phyloP scores from a whole-genome alignment of 2,888 invertebrate species.

The Scrobipalpa costella region DNA sequence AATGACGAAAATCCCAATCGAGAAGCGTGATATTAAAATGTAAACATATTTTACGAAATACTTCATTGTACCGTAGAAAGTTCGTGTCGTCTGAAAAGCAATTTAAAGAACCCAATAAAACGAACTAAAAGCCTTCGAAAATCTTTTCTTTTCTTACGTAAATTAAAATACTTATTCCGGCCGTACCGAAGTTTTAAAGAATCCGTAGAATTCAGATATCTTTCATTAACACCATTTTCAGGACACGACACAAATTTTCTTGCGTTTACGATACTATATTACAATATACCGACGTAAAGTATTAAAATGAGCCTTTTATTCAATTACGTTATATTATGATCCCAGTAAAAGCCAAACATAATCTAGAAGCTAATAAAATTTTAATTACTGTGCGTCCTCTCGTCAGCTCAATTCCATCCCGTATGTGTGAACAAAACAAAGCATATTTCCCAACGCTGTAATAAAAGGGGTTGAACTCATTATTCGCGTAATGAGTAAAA shows the following conservation, averaged over 20 bases:
- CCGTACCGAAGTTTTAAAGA: not conserved
- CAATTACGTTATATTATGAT: conserved; percentile 33
- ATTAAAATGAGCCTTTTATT: conserved; percentile 13
- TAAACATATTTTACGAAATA: not conserved
- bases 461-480: conserved; percentile 55
- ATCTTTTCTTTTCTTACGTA: not conserved
- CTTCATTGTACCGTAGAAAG: conserved; percentile 4
- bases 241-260: not conserved
- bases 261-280: not conserved
- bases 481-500: conserved; percentile 58
- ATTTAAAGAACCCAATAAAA: conserved; percentile 9
- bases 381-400: conserved; percentile 53
- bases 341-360: conserved; percentile 42
- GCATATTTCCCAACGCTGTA: conserved; percentile 56
- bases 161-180: not conserved
- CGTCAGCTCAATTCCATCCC: conserved; percentile 53
- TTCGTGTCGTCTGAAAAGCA: conserved; percentile 3
- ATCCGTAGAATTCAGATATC: not conserved
- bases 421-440: conserved; percentile 56
- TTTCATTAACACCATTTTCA: conserved; percentile 7
- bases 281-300: not conserved
- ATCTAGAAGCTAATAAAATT: conserved; percentile 45
- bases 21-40: conserved; percentile 2
- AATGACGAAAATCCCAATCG: not conserved
- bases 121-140: not conserved